A percentile compares a stretch with the other conserved stretches of the same genome.
Evolutionary conservation across 2,888 invertebrate species (phyloP).

Genomic region (Zaprionus lineosus): DNA sequence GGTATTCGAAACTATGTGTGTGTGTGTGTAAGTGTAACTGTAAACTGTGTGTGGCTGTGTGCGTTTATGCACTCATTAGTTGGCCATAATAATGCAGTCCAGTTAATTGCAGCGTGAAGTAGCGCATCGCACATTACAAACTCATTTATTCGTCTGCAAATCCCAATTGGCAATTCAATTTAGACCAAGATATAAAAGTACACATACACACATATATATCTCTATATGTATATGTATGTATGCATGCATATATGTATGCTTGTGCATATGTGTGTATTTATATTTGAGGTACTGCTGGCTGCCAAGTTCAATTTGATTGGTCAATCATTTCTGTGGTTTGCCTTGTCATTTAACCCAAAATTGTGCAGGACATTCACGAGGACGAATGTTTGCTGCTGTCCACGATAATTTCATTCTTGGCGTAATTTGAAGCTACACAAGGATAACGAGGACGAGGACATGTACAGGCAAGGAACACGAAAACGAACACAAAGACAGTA

Average conservation of each 20-base stretch:
- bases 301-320: slow-evolving; percentile 19
- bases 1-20: too few species aligned
- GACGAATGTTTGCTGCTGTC: slow-evolving; percentile 37
- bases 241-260: too few species aligned
- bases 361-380: slow-evolving; percentile 20
- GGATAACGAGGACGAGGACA: slow-evolving; percentile 2
- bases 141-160: slow-evolving; percentile 13
- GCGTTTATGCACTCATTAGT: too few species aligned
- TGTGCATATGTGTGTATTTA: slow-evolving; percentile 7
- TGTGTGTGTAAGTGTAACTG: too few species aligned
- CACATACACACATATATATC: too few species aligned
- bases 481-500: too few species aligned
- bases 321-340: slow-evolving; percentile 25
- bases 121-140: slow-evolving; percentile 33
- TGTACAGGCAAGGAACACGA: too few species aligned
- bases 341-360: slow-evolving; percentile 26
- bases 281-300: slow-evolving; percentile 7
- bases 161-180: slow-evolving; percentile 32
- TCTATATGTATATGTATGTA: too few species aligned
- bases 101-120: slow-evolving; percentile 64
- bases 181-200: too few species aligned
- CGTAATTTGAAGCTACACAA: slow-evolving; percentile 39
- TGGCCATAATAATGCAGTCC: slow-evolving; percentile 17
- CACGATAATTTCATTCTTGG: slow-evolving; percentile 47
- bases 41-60: too few species aligned